These are phyloP conservation scores for Drosophila willistoni DNA, from an alignment of 1,140 invertebrate genomes.

Conservation along the genomic window DNA sequence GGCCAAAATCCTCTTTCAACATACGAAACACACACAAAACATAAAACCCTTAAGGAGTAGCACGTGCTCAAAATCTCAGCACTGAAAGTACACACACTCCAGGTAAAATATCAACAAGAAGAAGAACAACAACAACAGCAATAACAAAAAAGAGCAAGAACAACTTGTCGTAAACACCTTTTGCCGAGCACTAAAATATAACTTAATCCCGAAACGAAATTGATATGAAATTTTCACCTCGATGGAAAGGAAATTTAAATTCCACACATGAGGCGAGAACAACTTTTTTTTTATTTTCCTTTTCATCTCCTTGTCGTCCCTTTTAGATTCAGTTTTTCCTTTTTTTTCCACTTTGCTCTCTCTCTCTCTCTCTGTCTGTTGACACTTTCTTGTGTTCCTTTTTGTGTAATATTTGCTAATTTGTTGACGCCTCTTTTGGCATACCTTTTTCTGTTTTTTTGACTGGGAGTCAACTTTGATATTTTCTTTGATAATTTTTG, in stretches of 20 bases:
- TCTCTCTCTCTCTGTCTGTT: conserved; percentile 9
- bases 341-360: background rate
- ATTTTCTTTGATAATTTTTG: conserved; percentile 78
- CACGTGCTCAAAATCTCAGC: conserved; percentile 75
- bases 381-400: conserved; percentile 25
- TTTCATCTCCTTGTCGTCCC: conserved; percentile 21
- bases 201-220: conserved; percentile 74
- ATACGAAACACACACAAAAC: conserved; percentile 54
- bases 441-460: conserved; percentile 24
- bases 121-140: conserved; percentile 19
- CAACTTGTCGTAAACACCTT: conserved; percentile 67
- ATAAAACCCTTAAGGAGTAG: conserved; percentile 68
- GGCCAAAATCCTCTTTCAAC: conserved; percentile 36
- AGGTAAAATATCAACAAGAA: conserved; percentile 22
- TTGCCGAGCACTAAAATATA: conserved; percentile 75
- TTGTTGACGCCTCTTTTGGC: conserved; percentile 39
- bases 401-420: conserved; percentile 51
- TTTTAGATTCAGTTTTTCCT: conserved; percentile 41
- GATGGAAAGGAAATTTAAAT: conserved; percentile 65
- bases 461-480: conserved; percentile 60
- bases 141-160: background rate
- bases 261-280: conserved; percentile 73
- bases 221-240: conserved; percentile 72
- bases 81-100: conserved; percentile 36
- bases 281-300: conserved; percentile 51